Percentiles rank a stretch among this genome's conserved stretches.
phyloP scores from a whole-genome alignment of 2,888 invertebrate genomes.

The Sminthurinus aureus region DNA sequence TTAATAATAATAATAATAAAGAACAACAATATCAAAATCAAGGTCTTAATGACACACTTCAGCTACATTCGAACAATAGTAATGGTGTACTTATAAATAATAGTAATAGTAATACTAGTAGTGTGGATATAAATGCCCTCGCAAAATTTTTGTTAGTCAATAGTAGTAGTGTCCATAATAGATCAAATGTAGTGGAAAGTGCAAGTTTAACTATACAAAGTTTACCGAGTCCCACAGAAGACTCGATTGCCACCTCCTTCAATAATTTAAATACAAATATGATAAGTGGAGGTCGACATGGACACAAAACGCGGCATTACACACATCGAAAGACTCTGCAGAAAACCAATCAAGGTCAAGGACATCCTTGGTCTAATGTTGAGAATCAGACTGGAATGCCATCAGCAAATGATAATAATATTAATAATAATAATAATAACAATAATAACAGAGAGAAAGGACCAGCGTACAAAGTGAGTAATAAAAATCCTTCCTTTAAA shows the following conservation, averaged over 20 bases:
- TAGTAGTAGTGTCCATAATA: background rate
- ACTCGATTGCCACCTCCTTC: background rate
- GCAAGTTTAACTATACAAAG: background rate
- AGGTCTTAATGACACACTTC: background rate
- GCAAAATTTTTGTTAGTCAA: background rate
- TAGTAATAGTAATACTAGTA: background rate
- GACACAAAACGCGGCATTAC: background rate
- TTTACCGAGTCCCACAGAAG: background rate
- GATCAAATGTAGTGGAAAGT: no score
- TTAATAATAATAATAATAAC: no score
- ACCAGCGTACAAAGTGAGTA: background rate
- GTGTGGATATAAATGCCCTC: background rate
- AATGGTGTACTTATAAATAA: background rate
- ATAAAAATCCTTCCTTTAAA: no score
- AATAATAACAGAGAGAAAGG: background rate
- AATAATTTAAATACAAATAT: background rate
- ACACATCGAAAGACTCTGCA: background rate
- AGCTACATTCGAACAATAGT: background rate
- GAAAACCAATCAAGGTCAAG: background rate
- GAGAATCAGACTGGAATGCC: slow-evolving; percentile 10
- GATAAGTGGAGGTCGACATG: background rate
- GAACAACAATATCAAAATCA: no score
- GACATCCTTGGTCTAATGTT: background rate
- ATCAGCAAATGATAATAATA: background rate
- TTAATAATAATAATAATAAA: background rate